These are phyloP conservation scores for Chrosomus eos DNA, from an alignment of 2,797 vertebrate genomes.

Conservation along the genomic window DNA sequence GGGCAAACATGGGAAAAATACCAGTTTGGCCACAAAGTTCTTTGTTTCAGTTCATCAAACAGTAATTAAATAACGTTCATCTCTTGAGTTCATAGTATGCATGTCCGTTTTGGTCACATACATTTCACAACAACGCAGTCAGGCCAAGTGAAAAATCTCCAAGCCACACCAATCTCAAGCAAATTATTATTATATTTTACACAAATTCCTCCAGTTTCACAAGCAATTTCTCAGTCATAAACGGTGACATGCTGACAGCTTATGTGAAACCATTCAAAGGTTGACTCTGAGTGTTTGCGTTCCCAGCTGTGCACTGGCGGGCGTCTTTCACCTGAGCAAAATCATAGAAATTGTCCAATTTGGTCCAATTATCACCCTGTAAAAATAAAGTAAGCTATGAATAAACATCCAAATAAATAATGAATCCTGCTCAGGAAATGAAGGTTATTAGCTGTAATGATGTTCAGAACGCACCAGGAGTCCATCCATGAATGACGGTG, in stretches of 20 bases:
- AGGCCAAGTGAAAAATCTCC: constrained; percentile 21
- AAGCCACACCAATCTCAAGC: constrained; percentile 37
- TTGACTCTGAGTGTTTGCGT: background rate
- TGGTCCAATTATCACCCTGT: constrained; percentile 57
- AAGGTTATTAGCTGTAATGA: constrained; percentile 56
- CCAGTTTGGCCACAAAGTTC: constrained; percentile 14
- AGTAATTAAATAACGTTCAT: constrained; percentile 35
- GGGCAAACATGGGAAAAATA: constrained; percentile 32
- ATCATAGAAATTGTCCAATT: constrained; percentile 50
- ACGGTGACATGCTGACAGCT: background rate
- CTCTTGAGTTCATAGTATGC: constrained; percentile 28
- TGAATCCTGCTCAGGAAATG: constrained; percentile 59
- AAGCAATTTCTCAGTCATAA: constrained; percentile 17
- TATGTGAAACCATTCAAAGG: constrained; percentile 16
- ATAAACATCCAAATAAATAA: constrained; percentile 51
- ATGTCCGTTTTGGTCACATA: constrained; percentile 7
- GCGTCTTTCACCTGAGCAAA: constrained; percentile 28
- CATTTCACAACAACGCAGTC: constrained; percentile 16
- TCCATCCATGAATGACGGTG: constrained; percentile 26
- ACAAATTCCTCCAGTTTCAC: constrained; percentile 31
- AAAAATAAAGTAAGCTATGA: constrained; percentile 50
- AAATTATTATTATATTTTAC: constrained; percentile 34
- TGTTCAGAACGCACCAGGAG: constrained; percentile 48
- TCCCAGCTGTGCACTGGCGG: constrained; percentile 27
- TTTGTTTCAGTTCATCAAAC: constrained; percentile 42